Base-by-base conservation (phyloP, 2,113 vertebrate species). In the Odontophorus gujanensis region DNA sequence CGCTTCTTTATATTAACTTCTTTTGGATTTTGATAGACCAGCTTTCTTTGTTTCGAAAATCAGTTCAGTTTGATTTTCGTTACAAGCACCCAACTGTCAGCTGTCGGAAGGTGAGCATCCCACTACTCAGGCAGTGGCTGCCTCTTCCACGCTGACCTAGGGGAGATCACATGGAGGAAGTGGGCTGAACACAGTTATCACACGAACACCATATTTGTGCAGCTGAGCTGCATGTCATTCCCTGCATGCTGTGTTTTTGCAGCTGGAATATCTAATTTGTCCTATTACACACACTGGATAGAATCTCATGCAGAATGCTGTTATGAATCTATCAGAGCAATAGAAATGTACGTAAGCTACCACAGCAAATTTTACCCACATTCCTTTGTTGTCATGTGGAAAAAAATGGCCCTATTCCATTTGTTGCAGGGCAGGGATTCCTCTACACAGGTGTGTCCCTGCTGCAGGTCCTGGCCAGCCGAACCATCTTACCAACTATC, bases 191-290 rank as follows among this genome's bases (percentile, higher is more conserved):
- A 3, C 48, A 69, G 86, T 73, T 73, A 74, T 91, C 89, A 93
- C 91, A 85, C 2, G 7, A 95, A 88, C 15, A 55, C 74, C 0
- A 2, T 96, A 89, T 95, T 96, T 96, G 94, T 78, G 81, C 94
- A 94, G 95, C 95, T 96, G 95, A 96, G 42, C 67, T 47, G 62
- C 53, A 79, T 89, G 75, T 66, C 75, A 50, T 67, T 53, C 87
- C 36, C 53, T 79, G 40, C 53, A 79, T 40, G 6, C 38, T 72
- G 40, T 96, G 95, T 96, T 96, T 95, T 94, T 94, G 81, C 94
- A 96, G 92, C 92, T 96, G 95, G 77, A 79, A 87, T 89, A 38
- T 7, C 28, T 91, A 91, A 91, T 93, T 92, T 95, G 66, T 87
- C 81, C 95, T 36, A 76, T 81, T 90, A 89, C 38, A 74, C 67